These are phyloP conservation scores for Malacoctenus gilli DNA, from an alignment of 2,797 vertebrate species.

Conservation along the genomic window DNA sequence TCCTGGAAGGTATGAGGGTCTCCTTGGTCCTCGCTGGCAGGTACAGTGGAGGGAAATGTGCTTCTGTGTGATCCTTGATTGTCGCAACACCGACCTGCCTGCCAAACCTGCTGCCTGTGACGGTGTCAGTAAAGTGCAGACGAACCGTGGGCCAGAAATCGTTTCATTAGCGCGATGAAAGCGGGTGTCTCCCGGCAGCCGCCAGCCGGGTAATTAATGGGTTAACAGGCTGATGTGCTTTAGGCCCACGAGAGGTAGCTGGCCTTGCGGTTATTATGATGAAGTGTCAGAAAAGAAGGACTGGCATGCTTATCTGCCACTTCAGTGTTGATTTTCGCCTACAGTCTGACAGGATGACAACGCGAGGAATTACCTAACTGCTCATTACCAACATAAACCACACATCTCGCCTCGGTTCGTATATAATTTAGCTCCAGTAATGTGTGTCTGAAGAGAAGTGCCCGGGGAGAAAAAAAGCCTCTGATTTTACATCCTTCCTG, in stretches of 20 bases:
- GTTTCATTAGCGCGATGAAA: conserved; percentile 37
- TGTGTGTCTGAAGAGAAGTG: conserved; percentile 19
- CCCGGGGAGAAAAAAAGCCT: conserved; percentile 19
- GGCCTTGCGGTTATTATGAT: conserved; percentile 55
- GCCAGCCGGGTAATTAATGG: conserved; percentile 40
- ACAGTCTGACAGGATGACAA: conserved; percentile 30
- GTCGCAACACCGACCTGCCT: conserved; percentile 67
- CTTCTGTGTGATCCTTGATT: conserved; percentile 75
- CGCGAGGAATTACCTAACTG: conserved; percentile 28
- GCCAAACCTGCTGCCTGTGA: conserved; percentile 21
- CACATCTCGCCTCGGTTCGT: conserved; percentile 24
- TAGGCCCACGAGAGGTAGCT: conserved; percentile 63
- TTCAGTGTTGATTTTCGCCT: conserved; percentile 35
- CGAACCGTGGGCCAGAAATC: conserved; percentile 39
- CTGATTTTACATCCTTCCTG: conserved; percentile 5
- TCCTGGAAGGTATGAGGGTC: conserved; percentile 18
- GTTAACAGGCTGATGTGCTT: conserved; percentile 65
- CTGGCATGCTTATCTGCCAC: conserved; percentile 39
- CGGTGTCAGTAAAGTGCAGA: conserved; percentile 63
- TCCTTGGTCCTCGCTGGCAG: conserved; percentile 60
- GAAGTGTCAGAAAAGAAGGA: conserved; percentile 54
- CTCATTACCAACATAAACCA: conserved; percentile 51
- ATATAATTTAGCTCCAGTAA: conserved; percentile 40
- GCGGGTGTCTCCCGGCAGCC: conserved; percentile 39
- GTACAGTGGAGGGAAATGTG: conserved; percentile 68